Base-by-base conservation (phyloP, 2,797 vertebrate species). In the Babyrousa celebensis region DNA sequence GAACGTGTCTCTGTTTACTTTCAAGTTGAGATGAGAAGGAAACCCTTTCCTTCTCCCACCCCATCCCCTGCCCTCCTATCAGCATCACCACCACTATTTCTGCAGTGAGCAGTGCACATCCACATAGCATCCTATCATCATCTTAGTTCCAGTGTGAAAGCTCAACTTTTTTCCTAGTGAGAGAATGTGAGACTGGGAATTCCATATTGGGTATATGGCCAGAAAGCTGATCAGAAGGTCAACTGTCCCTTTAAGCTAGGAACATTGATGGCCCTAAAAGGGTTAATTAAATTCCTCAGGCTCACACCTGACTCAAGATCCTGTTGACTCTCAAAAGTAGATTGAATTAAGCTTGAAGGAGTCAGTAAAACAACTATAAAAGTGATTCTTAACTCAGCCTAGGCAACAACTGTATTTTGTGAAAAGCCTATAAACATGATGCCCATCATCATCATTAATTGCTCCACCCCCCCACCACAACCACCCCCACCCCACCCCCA, bases 261-360 rank as follows among this genome's bases (percentile, higher is more conserved):
- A 94, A 62, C 6, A 29, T 1, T 88, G 40, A 72, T 27, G 70
- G 27, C 56, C 12, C 67, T 62, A 23, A 95, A 95, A 93, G 79
- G 15, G 36, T 91, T 88, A 65, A 71, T 80, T 91, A 63, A 86
- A 91, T 94, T 93, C 12, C 54, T 54, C 27, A 40, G 10, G 21
- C 60, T 78, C 62, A 80, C 16, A 82, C 10, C 62, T 93, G 62
- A 70, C 3, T 82, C 43, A 71, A 82, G 27, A 85, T 36, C 68
- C 48, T 89, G 48, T 6, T 83, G 18, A 79, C n/a, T 95, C 29
- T 72, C 68, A 58, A 96, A 95, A 78, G 87, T 91, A 97, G 27
- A 92, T 54, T 71, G 74, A 87, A 65, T 91, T 84, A 95, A 95
- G 71, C 23, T 23, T 92, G 29, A 86, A 94, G 54, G 52, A 92